Conservation (phyloP, 2,888 invertebrate species). For the Cerastoderma edule region DNA sequence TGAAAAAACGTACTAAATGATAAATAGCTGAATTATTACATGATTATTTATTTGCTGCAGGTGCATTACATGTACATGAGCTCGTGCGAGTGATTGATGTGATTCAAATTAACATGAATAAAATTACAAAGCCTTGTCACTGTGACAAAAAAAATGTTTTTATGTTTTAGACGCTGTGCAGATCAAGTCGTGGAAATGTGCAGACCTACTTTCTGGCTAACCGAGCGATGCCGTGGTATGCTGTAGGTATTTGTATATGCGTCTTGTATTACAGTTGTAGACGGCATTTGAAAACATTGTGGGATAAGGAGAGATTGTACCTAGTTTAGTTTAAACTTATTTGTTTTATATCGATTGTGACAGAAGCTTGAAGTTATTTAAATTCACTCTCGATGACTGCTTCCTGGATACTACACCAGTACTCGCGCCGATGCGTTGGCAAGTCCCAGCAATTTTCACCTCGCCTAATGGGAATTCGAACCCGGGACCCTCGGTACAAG, state of each 20-base stretch:
- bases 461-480: background rate
- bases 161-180: constrained; percentile 11
- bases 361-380: background rate
- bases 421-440: background rate
- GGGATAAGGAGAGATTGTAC: background rate
- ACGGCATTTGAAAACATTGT: background rate
- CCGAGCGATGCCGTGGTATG: constrained; percentile 19
- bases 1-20: too few relatives aligned
- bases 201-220: constrained; percentile 10
- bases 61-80: background rate
- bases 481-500: background rate
- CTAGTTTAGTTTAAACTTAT: background rate
- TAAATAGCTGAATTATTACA: too few relatives aligned
- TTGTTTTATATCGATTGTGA: background rate
- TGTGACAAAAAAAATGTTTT: background rate
- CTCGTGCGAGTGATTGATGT: too few relatives aligned
- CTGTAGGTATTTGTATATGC: background rate
- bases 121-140: background rate
- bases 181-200: constrained; percentile 11
- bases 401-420: background rate
- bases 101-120: too few relatives aligned
- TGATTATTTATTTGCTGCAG: background rate
- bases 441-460: background rate
- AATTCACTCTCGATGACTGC: background rate
- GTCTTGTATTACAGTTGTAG: background rate